phyloP scores from a whole-genome alignment of 2,888 invertebrate genomes.

The Xylota sylvarum region DNA sequence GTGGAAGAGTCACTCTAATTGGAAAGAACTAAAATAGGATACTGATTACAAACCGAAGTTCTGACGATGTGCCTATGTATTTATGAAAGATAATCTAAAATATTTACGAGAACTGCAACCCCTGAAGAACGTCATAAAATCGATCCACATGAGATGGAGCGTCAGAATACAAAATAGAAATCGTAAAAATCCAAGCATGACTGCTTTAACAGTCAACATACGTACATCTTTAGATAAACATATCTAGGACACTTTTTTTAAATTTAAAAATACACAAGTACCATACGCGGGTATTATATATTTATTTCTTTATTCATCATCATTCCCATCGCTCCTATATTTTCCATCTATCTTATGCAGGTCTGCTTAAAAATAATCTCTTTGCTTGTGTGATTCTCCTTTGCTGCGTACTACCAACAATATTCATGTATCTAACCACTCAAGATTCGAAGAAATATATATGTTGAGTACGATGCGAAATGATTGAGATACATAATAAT shows the following conservation, averaged over 20 bases:
- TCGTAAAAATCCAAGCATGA: not conserved
- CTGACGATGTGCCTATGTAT: too few relatives aligned
- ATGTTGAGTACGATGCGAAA: conserved; percentile 40
- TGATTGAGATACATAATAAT: conserved; percentile 41
- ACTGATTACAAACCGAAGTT: too few relatives aligned
- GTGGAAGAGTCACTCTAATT: too few relatives aligned
- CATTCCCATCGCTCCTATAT: not conserved
- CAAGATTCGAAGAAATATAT: conserved; percentile 11
- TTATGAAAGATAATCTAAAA: too few relatives aligned
- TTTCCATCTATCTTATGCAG: conserved; percentile 21
- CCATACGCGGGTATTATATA: not conserved
- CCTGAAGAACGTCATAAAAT: too few relatives aligned
- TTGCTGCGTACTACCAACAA: not conserved
- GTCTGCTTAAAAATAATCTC: conserved; percentile 24
- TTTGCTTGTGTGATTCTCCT: conserved; percentile 27
- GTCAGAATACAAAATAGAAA: not conserved
- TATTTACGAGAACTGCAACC: too few relatives aligned
- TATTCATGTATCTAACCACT: conserved; percentile 9
- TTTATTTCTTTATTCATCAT: not conserved
- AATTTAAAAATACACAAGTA: not conserved
- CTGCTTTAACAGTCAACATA: not conserved
- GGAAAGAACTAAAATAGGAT: too few relatives aligned
- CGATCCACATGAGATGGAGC: too few relatives aligned
- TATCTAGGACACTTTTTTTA: conserved; percentile 25
- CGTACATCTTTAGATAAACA: not conserved